Evolutionary conservation across 2,797 vertebrate genomes (phyloP).

Genomic region (Apodemus agrarius): DNA sequence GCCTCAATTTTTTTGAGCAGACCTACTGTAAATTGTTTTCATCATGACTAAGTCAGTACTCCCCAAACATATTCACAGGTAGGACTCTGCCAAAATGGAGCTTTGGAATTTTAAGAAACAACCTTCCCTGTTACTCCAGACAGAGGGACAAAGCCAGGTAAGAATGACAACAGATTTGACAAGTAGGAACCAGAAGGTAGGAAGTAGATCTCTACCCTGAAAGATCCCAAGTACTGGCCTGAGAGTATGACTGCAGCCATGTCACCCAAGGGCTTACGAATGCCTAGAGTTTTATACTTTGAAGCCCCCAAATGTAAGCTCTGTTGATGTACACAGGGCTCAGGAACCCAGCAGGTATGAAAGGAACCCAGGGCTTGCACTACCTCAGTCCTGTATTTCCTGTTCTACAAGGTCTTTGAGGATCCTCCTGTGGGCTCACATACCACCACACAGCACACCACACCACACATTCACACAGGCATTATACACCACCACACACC

Average conservation of each 20-base stretch:
- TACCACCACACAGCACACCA: neutral
- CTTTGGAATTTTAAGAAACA: conserved; percentile 34
- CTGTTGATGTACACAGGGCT: neutral
- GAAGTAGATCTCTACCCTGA: neutral
- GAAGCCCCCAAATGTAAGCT: neutral
- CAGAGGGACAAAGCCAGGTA: neutral
- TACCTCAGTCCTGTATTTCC: neutral
- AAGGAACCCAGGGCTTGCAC: neutral
- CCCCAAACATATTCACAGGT: neutral
- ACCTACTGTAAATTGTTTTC: conserved; percentile 14
- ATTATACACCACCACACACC: too few relatives aligned
- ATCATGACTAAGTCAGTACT: neutral
- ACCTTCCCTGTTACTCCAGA: neutral
- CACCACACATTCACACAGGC: neutral
- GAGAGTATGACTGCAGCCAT: neutral
- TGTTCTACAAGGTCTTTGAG: neutral
- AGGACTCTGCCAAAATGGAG: neutral
- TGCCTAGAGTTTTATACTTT: neutral
- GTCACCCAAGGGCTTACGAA: neutral
- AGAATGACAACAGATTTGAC: neutral
- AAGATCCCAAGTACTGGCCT: neutral
- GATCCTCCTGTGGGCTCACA: neutral
- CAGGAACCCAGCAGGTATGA: neutral
- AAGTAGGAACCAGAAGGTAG: neutral
- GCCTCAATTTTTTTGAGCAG: neutral